Conservation (phyloP, 1,140 invertebrate species). For the Olivierus martensii region DNA sequence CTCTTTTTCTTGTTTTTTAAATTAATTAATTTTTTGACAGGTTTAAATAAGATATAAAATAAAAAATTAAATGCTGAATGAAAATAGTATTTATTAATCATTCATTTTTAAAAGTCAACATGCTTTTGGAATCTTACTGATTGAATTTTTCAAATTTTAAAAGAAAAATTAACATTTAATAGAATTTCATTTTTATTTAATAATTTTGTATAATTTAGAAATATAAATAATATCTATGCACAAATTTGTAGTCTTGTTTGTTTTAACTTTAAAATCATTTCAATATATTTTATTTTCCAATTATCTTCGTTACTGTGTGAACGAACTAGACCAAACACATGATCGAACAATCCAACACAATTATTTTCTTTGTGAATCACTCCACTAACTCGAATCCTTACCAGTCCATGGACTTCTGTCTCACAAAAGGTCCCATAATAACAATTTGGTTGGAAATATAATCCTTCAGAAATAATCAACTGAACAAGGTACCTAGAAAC, state of each 20-base stretch:
- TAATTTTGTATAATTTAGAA: too few relatives aligned
- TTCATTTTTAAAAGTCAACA: too few relatives aligned
- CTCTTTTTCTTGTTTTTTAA: too few relatives aligned
- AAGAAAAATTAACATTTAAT: too few relatives aligned
- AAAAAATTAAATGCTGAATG: too few relatives aligned
- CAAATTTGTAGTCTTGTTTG: not conserved
- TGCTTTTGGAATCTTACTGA: too few relatives aligned
- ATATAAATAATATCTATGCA: too few relatives aligned
- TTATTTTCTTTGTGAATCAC: slow-evolving; percentile 38
- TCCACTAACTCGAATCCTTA: slow-evolving; percentile 42
- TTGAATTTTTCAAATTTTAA: too few relatives aligned
- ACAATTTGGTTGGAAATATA: not conserved
- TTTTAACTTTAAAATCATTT: not conserved
- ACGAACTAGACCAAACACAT: slow-evolving; percentile 44
- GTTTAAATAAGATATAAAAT: too few relatives aligned
- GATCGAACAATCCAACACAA: slow-evolving; percentile 46
- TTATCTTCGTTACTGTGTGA: slow-evolving; percentile 39
- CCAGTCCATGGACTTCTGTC: slow-evolving; percentile 36
- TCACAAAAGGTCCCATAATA: not conserved
- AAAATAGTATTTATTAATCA: too few relatives aligned
- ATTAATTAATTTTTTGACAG: too few relatives aligned
- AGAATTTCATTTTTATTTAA: too few relatives aligned
- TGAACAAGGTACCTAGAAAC: not conserved
- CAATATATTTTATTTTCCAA: slow-evolving; percentile 43
- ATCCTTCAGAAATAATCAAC: not conserved